Percentiles rank a stretch among this genome's conserved stretches.
phyloP scores from a whole-genome alignment of 1,140 invertebrate genomes.

The Lasioglossum albipes region DNA sequence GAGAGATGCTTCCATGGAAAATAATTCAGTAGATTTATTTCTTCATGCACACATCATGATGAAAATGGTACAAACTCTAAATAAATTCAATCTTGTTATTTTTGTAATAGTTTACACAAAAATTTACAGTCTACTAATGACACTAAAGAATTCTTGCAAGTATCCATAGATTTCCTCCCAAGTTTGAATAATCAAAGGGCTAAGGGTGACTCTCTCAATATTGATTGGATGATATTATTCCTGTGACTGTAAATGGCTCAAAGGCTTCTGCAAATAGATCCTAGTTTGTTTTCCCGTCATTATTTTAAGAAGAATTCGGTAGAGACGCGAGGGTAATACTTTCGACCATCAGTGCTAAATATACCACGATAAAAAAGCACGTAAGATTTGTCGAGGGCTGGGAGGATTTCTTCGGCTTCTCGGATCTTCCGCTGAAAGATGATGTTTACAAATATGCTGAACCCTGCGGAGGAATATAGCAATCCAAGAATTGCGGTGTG shows the following conservation, averaged over 20 bases:
- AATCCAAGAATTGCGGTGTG: not conserved
- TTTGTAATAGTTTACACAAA: no score
- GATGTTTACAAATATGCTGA: constrained; percentile 1
- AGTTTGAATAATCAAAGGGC: no score
- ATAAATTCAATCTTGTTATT: no score
- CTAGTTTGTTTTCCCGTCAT: not conserved
- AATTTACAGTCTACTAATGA: no score
- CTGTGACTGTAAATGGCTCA: not conserved
- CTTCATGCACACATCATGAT: no score
- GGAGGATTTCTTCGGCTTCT: not conserved
- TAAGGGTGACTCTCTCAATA: not conserved
- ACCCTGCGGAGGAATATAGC: not conserved
- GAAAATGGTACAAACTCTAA: no score
- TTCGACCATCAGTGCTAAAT: not conserved
- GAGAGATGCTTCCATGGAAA: no score
- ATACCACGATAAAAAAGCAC: not conserved
- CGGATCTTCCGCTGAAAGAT: not conserved
- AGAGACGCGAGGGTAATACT: not conserved
- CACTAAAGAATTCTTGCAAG: no score
- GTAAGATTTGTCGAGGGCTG: not conserved
- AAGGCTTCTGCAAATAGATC: not conserved
- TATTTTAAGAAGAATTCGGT: not conserved
- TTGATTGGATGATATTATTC: not conserved
- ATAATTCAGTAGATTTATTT: no score
- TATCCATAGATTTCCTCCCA: no score